Conservation (phyloP, 2,888 invertebrate genomes). For the Volucella zonaria region DNA sequence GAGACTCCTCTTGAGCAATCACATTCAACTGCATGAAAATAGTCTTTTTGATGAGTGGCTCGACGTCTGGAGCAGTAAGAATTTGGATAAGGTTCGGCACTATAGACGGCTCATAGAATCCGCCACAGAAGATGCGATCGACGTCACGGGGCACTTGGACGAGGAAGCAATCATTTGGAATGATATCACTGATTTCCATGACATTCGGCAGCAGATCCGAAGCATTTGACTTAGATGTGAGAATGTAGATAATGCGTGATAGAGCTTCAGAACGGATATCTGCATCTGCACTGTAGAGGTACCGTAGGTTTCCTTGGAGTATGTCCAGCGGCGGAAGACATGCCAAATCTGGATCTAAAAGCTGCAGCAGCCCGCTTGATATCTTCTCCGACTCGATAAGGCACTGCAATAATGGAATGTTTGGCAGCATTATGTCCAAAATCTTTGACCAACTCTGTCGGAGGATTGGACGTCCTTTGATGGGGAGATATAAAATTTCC, state of each 20-base stretch:
- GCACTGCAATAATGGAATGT: constrained; percentile 78
- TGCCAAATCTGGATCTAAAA: constrained; percentile 78
- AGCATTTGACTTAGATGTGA: constrained; percentile 75
- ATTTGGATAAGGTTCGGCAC: constrained; percentile 77
- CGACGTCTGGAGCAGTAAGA: constrained; percentile 77
- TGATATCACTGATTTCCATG: constrained; percentile 76
- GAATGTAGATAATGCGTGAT: constrained; percentile 76
- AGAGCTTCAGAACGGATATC: constrained; percentile 77
- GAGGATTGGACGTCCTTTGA: constrained; percentile 77
- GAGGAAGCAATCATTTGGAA: constrained; percentile 78
- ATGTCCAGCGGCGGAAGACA: constrained; percentile 75
- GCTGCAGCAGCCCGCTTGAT: constrained; percentile 74
- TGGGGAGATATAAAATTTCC: constrained; percentile 77
- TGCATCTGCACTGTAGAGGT: constrained; percentile 77
- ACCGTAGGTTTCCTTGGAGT: constrained; percentile 79
- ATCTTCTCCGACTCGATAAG: constrained; percentile 74
- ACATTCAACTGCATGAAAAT: constrained; percentile 79
- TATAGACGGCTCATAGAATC: constrained; percentile 72
- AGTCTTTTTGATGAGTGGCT: constrained; percentile 79
- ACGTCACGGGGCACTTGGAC: constrained; percentile 75
- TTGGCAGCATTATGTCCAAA: constrained; percentile 75
- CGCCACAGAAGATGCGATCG: constrained; percentile 76
- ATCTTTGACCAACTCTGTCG: constrained; percentile 75
- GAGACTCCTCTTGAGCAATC: constrained; percentile 77
- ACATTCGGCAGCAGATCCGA: constrained; percentile 76